Conservation (phyloP, 92 coral and sea anemone genomes). For the Blastomussa wellsi region DNA sequence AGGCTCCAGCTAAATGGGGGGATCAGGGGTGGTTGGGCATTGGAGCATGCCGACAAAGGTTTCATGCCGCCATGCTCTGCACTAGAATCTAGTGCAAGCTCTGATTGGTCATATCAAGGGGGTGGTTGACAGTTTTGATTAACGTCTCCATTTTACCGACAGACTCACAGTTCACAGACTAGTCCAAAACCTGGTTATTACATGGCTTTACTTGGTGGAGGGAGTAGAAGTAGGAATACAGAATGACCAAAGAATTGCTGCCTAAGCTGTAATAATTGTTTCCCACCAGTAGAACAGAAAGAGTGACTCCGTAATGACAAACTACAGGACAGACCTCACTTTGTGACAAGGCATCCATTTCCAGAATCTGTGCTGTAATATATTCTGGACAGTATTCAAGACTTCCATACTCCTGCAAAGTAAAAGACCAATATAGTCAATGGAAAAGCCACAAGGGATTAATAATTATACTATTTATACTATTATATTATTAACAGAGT, state of each 20-base stretch:
- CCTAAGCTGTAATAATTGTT: neutral
- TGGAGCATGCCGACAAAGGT: too few relatives aligned
- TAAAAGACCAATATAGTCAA: neutral
- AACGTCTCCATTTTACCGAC: too few relatives aligned
- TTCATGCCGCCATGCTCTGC: too few relatives aligned
- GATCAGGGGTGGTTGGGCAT: too few relatives aligned
- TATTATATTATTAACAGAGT: neutral
- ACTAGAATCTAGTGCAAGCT: too few relatives aligned
- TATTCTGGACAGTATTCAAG: conserved; percentile 83
- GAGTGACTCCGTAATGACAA: neutral
- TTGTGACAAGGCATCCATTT: conserved; percentile 82
- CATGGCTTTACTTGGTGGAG: neutral
- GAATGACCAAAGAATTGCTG: neutral
- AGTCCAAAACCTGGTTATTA: neutral
- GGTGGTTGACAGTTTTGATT: too few relatives aligned
- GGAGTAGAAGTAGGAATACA: neutral
- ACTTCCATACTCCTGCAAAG: conserved; percentile 90
- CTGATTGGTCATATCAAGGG: too few relatives aligned
- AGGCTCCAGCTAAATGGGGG: too few relatives aligned
- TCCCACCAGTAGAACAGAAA: neutral
- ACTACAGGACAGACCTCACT: conserved; percentile 68
- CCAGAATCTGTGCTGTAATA: conserved; percentile 76
- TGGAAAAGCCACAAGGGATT: too few relatives aligned
- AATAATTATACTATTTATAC: too few relatives aligned
- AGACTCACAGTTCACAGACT: too few relatives aligned